These are phyloP conservation scores for Hypomesus transpacificus DNA, from an alignment of 2,113 vertebrate genomes.

Conservation along the genomic window DNA sequence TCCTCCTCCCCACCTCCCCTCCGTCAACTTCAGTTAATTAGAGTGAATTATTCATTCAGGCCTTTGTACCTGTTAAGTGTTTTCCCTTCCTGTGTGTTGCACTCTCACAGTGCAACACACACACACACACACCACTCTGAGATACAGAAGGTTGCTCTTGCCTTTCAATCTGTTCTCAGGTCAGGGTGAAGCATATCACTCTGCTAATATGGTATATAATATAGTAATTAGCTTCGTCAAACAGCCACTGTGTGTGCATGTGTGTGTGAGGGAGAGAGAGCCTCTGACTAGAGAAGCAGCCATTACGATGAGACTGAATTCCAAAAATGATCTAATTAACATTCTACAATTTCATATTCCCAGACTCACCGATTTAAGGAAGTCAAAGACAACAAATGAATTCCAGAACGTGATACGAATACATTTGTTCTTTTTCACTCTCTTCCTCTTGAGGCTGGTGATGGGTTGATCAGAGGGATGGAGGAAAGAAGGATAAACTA, in stretches of 20 bases:
- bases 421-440: too few relatives aligned
- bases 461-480: too few relatives aligned
- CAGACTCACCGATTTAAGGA: too few relatives aligned
- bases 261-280: neutral
- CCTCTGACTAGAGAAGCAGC: neutral
- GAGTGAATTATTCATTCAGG: conserved; percentile 54
- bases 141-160: conserved; percentile 25
- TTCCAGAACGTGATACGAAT: too few relatives aligned
- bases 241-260: neutral
- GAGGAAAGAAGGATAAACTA: too few relatives aligned
- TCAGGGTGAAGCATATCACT: conserved; percentile 31
- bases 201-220: conserved; percentile 30
- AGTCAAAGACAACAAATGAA: too few relatives aligned
- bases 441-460: too few relatives aligned
- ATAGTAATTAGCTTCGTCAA: conserved; percentile 40
- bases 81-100: conserved; percentile 33
- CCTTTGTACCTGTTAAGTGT: conserved; percentile 53
- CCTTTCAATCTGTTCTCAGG: conserved; percentile 43
- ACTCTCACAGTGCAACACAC: neutral
- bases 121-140: conserved; percentile 14
- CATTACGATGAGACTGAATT: neutral
- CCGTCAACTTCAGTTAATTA: conserved; percentile 48
- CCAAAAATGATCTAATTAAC: too few relatives aligned
- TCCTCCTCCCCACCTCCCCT: conserved; percentile 23
- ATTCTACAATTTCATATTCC: too few relatives aligned